Conservation (phyloP, 1,140 invertebrate species). For the honey bee (Apis mellifera) region DNA sequence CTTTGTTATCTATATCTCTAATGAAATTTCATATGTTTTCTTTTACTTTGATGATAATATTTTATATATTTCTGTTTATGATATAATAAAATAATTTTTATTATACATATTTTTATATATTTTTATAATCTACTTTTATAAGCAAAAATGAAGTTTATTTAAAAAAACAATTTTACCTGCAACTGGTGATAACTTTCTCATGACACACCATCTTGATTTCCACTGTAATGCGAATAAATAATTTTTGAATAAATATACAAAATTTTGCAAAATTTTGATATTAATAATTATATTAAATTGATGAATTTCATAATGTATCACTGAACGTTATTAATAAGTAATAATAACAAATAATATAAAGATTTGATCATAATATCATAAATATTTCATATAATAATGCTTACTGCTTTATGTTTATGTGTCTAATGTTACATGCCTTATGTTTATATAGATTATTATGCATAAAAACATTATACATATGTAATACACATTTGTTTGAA, state of each 20-base stretch:
- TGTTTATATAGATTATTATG: constrained; percentile 26
- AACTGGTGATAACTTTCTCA: constrained; percentile 91
- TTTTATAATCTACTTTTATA: background rate
- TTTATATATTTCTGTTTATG: background rate
- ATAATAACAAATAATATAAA: background rate
- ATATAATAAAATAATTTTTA: background rate
- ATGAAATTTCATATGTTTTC: background rate
- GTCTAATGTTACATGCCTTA: background rate
- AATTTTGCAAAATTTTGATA: background rate
- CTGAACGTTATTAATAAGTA: background rate
- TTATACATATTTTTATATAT: background rate
- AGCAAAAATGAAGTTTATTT: background rate
- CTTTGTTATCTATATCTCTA: constrained; percentile 21
- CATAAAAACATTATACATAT: background rate
- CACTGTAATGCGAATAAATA: constrained; percentile 84
- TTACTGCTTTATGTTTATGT: constrained; percentile 20
- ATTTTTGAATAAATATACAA: background rate
- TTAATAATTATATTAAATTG: background rate
- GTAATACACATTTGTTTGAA: constrained; percentile 18
- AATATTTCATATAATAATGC: background rate
- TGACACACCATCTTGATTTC: constrained; percentile 91
- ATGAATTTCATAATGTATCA: background rate
- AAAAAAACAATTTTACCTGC: constrained; percentile 84
- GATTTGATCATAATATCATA: background rate
- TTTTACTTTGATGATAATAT: background rate